Conservation (phyloP, 2,888 invertebrate genomes). For the Dolomedes plantarius region DNA sequence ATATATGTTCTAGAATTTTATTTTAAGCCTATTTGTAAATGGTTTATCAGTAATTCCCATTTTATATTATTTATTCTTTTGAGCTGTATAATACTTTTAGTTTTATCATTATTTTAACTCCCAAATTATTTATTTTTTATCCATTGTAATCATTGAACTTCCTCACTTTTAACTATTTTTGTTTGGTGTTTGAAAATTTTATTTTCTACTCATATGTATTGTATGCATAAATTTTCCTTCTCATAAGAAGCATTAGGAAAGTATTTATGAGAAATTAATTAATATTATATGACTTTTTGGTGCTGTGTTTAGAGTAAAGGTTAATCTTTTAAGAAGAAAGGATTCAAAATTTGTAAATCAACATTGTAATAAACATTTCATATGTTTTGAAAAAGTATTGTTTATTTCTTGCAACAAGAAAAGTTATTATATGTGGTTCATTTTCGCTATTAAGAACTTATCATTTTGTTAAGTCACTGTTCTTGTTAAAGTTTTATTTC, state of each 20-base stretch:
- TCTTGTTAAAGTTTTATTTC: too few species aligned
- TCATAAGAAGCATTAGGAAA: neutral
- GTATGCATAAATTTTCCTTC: neutral
- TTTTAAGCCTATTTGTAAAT: neutral
- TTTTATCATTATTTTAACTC: neutral
- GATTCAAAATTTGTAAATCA: too few species aligned
- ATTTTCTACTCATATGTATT: neutral
- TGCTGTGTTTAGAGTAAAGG: too few species aligned
- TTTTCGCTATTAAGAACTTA: too few species aligned
- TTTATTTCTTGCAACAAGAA: too few species aligned
- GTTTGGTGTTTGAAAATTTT: slow-evolving; percentile 10
- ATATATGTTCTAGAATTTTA: neutral
- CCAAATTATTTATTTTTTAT: neutral
- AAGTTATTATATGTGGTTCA: too few species aligned
- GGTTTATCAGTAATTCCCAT: neutral
- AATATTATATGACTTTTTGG: neutral
- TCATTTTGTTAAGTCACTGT: too few species aligned
- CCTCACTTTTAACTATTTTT: neutral
- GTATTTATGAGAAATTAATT: neutral
- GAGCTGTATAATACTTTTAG: neutral
- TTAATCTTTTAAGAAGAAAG: too few species aligned
- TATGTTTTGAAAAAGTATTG: too few species aligned
- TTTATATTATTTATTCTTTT: neutral
- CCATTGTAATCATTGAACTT: neutral
- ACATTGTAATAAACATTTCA: too few species aligned